Evolutionary conservation across 2,113 vertebrate genomes (phyloP).

Genomic region (Spea multiplicata): DNA sequence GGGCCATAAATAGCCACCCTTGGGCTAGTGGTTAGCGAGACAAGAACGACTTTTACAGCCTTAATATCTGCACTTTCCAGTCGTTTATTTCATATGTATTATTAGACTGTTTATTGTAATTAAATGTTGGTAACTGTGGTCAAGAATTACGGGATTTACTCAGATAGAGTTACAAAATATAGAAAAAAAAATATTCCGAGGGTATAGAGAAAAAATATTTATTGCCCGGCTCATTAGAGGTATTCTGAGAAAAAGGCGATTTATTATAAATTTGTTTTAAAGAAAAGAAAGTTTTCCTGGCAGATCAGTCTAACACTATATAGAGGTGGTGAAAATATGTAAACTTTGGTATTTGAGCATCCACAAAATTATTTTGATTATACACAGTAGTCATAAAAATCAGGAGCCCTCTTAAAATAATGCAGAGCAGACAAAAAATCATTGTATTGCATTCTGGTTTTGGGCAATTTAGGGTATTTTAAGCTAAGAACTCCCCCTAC

Average conservation of each 20-base stretch:
- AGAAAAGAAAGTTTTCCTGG: too few species aligned
- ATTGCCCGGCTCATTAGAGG: constrained; percentile 9
- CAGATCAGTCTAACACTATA: too few species aligned
- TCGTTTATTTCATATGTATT: constrained; percentile 32
- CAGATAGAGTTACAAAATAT: constrained; percentile 42
- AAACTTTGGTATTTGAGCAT: too few species aligned
- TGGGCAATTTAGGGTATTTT: too few species aligned
- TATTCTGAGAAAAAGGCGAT: constrained; percentile 27
- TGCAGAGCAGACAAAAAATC: too few species aligned
- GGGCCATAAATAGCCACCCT: constrained; percentile 19
- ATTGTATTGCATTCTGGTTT: too few species aligned
- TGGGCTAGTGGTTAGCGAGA: constrained; percentile 35
- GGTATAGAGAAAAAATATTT: constrained; percentile 33
- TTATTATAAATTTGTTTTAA: not conserved
- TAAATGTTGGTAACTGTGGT: constrained; percentile 41
- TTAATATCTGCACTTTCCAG: constrained; percentile 38
- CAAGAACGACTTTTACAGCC: constrained; percentile 44
- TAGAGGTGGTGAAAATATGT: too few species aligned
- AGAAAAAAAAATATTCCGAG: constrained; percentile 20
- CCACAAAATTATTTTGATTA: too few species aligned
- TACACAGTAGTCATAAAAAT: too few species aligned
- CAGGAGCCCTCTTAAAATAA: too few species aligned
- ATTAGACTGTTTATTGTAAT: constrained; percentile 45
- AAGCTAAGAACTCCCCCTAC: too few species aligned
- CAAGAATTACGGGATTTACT: constrained; percentile 39